phyloP scores from a whole-genome alignment of 2,797 vertebrate species.

The Lepilemur septentrionalis region DNA sequence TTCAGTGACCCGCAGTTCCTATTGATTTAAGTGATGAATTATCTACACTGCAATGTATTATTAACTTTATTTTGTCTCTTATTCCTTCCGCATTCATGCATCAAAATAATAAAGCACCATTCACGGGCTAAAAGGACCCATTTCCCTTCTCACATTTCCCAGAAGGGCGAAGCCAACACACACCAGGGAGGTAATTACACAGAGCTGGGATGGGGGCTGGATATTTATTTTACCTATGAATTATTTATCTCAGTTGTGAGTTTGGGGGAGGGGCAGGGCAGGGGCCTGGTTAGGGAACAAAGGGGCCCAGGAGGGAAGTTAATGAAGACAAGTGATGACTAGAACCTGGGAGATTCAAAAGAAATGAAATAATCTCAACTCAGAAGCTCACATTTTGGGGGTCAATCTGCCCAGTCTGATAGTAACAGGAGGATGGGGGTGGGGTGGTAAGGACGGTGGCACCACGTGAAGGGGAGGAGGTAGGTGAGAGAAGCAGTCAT shows the following conservation, averaged over 20 bases:
- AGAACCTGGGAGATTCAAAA: background rate
- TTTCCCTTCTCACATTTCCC: conserved; percentile 63
- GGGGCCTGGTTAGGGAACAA: background rate
- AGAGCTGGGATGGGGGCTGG: conserved; percentile 2
- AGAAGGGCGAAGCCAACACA: conserved; percentile 6
- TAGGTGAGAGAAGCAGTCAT: background rate
- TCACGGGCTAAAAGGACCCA: conserved; percentile 56
- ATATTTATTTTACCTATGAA: conserved; percentile 63
- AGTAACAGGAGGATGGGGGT: background rate
- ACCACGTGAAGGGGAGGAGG: background rate
- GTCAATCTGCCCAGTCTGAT: background rate
- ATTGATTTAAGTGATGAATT: conserved; percentile 80
- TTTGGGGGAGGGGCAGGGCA: background rate
- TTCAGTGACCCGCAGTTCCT: conserved; percentile 79
- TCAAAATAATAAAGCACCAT: conserved; percentile 76
- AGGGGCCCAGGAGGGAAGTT: background rate
- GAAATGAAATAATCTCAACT: background rate
- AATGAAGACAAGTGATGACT: background rate
- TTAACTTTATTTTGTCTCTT: conserved; percentile 81
- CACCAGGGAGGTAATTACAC: conserved; percentile 53
- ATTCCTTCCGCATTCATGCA: conserved; percentile 76
- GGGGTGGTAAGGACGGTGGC: background rate
- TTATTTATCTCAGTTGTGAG: conserved; percentile 54
- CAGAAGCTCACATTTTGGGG: background rate
- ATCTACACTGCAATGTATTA: conserved; percentile 78